Base-by-base conservation (phyloP, 35 echinoderm and acorn worm genomes). In the Diadema setosum region DNA sequence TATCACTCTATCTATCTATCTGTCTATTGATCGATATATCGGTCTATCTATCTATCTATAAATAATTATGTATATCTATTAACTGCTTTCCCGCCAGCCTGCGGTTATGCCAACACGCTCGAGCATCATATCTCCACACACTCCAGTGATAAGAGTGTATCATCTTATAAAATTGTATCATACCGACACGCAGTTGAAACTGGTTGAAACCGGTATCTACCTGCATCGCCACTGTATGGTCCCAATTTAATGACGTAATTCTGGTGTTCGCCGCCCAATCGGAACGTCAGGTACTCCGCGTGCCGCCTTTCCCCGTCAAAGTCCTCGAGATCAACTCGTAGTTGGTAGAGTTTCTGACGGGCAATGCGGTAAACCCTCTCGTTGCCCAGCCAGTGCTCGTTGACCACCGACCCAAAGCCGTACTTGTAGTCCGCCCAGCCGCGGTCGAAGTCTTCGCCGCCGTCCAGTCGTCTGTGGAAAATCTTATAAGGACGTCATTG, bases 301-400 rank as follows among this genome's bases (percentile, higher is more conserved):
- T 61, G 90, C 20, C 27, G 26, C 11, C 39, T 69, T 23, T 49
- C 74, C 0, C 65, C 58, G 23, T 91, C 84, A 37, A 87, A 96
- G 45, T 84, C 83, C 32, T 84, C 73, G 45, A 96, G 24, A 42
- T 96, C 90, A 3, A 96, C 70, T 1, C 83, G 46, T 0, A 91
- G 89, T 16, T 87, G 42, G 58, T 95, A 95, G 6, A 43, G 48
- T 50, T 83, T 57, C 5, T 87, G 78, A 5, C 20, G 55, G 21
- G 93, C 85, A 2, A 95, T 52, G 21, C 21, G 23, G 40, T 83
- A 64, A 0, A 95, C 82, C 15, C 81, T 67, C 20, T 95, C 89
- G 46, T 91, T 95, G 0, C 93, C 93, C 41, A 95, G 75, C 93
- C 89, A 95, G 46, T 82, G 84, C 36, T 95, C 84, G 1, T 34